Percentiles rank a stretch among this genome's conserved stretches.
phyloP scores from a whole-genome alignment of 2,797 vertebrate species.

The Xiphorhynchus erythropygius region DNA sequence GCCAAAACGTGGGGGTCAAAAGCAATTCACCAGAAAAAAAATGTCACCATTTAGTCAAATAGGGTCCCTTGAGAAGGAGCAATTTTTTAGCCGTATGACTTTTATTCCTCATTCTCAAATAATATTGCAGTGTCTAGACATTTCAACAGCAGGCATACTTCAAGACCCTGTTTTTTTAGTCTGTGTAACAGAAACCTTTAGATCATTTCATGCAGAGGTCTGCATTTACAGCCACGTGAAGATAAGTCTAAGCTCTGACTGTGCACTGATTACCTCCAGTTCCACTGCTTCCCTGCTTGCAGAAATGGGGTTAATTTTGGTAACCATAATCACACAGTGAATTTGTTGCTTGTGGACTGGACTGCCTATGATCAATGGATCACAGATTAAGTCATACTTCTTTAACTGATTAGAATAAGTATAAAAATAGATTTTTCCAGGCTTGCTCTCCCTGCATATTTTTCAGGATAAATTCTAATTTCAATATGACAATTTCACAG shows the following conservation, averaged over 20 bases:
- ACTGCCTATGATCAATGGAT: background rate
- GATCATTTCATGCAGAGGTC: background rate
- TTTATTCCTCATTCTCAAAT: background rate
- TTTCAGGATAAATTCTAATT: constrained; percentile 43
- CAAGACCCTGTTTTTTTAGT: background rate
- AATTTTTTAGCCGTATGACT: background rate
- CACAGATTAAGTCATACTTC: background rate
- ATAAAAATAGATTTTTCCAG: constrained; percentile 42
- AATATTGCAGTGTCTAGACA: background rate
- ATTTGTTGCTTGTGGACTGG: background rate
- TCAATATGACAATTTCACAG: constrained; percentile 37
- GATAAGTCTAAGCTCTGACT: background rate
- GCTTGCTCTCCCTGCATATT: constrained; percentile 24
- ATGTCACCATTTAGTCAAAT: background rate
- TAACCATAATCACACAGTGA: background rate
- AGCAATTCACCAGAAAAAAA: background rate
- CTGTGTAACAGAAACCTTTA: background rate
- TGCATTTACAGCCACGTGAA: background rate
- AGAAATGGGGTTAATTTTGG: constrained; percentile 5
- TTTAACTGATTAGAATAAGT: constrained; percentile 38
- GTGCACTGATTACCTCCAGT: background rate
- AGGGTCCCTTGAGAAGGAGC: background rate
- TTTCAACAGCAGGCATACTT: background rate
- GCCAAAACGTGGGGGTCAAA: background rate
- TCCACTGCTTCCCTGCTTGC: background rate